Percentiles rank a stretch among this genome's conserved stretches.
Conservation (phyloP, 2,113 vertebrate species). For the Myiagra hebetior region DNA sequence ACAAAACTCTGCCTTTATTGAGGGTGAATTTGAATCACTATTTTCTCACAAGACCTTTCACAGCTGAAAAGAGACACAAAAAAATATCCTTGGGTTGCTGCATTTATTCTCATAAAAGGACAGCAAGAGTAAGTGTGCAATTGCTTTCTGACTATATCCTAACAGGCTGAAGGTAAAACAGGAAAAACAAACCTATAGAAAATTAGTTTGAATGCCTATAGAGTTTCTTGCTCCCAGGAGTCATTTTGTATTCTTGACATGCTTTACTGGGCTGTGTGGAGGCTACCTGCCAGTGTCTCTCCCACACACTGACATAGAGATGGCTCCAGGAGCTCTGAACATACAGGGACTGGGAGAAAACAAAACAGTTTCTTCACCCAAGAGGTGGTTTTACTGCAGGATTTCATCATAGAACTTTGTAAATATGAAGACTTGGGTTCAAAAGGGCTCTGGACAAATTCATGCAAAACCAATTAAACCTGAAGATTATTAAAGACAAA, state of each 20-base stretch:
- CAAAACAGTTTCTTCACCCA: background rate
- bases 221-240: background rate
- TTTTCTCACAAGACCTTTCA: background rate
- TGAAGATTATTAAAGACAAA: background rate
- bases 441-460: background rate
- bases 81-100: background rate
- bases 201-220: background rate
- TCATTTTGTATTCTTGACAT: background rate
- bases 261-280: background rate
- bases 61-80: background rate
- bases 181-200: background rate
- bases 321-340: background rate
- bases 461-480: background rate
- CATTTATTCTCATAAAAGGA: background rate
- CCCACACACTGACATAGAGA: background rate
- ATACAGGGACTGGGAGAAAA: background rate
- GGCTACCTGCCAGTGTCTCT: background rate
- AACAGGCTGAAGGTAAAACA: background rate
- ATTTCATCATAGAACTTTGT: background rate
- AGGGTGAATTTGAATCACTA: background rate
- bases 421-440: background rate
- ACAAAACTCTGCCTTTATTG: background rate
- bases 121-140: background rate
- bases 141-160: background rate
- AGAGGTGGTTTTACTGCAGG: background rate